Percentiles rank a stretch among this genome's conserved stretches.
These are phyloP conservation scores for Gila robusta DNA, from an alignment of 2,797 vertebrate species.

Conservation along the genomic window DNA sequence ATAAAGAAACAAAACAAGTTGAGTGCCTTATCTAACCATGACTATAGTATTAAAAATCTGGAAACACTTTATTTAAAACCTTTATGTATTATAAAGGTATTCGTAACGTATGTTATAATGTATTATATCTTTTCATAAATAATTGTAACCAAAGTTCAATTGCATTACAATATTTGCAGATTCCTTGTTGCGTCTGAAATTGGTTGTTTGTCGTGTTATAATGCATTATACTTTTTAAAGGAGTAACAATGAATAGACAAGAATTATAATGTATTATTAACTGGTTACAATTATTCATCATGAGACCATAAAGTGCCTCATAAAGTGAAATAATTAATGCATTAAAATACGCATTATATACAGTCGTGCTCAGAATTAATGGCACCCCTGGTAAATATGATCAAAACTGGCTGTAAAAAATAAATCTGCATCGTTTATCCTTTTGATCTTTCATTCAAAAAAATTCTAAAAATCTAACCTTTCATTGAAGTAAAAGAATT, in stretches of 20 bases:
- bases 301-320: background rate
- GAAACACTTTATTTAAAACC: background rate
- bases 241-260: background rate
- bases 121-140: background rate
- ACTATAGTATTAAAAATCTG: background rate
- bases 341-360: background rate
- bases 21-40: background rate
- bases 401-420: too few species aligned
- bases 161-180: background rate
- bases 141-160: background rate
- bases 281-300: background rate
- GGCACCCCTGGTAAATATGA: too few species aligned
- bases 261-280: background rate
- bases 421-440: too few species aligned
- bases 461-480: too few species aligned
- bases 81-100: background rate
- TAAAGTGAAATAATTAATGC: background rate
- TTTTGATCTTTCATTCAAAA: too few species aligned
- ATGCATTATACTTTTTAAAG: background rate
- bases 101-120: background rate
- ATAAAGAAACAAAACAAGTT: background rate
- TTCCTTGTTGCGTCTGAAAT: background rate
- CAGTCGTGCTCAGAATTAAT: too few species aligned
- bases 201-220: background rate
- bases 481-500: too few species aligned